phyloP scores from a whole-genome alignment of 2,797 vertebrate species.

The Lophotriccus pileatus region DNA sequence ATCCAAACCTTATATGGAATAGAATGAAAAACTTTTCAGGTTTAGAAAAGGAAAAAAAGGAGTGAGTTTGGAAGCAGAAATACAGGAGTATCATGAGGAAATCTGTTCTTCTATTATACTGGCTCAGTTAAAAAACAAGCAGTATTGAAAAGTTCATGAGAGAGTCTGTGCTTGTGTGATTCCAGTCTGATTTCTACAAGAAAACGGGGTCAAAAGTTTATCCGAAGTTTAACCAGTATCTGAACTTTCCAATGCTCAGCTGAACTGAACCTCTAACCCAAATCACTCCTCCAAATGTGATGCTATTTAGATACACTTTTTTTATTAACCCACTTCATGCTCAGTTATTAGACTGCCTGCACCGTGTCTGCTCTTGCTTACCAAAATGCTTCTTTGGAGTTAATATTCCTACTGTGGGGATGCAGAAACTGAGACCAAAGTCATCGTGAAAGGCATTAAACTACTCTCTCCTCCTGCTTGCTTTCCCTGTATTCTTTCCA shows the following conservation, averaged over 20 bases:
- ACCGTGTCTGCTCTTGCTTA: background rate
- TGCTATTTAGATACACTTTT: background rate
- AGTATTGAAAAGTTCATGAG: conserved; percentile 33
- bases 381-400: background rate
- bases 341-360: background rate
- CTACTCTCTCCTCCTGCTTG: background rate
- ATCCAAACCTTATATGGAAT: conserved; percentile 12
- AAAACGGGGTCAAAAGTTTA: conserved; percentile 59
- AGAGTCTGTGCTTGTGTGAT: conserved; percentile 57
- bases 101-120: conserved; percentile 41
- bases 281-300: conserved; percentile 42
- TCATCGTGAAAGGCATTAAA: background rate
- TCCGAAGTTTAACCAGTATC: conserved; percentile 50
- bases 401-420: background rate
- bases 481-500: background rate
- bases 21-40: background rate
- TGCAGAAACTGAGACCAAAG: background rate
- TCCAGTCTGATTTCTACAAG: conserved; percentile 18
- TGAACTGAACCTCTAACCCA: conserved; percentile 46
- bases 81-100: background rate
- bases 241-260: conserved; percentile 43
- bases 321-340: conserved; percentile 21
- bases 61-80: conserved; percentile 2
- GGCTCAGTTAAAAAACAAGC: conserved; percentile 40
- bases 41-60: conserved; percentile 12